Percentiles rank a stretch among this genome's conserved stretches.
These are phyloP conservation scores for Cranoglanis bouderius DNA, from an alignment of 2,113 vertebrate species.

Conservation along the genomic window DNA sequence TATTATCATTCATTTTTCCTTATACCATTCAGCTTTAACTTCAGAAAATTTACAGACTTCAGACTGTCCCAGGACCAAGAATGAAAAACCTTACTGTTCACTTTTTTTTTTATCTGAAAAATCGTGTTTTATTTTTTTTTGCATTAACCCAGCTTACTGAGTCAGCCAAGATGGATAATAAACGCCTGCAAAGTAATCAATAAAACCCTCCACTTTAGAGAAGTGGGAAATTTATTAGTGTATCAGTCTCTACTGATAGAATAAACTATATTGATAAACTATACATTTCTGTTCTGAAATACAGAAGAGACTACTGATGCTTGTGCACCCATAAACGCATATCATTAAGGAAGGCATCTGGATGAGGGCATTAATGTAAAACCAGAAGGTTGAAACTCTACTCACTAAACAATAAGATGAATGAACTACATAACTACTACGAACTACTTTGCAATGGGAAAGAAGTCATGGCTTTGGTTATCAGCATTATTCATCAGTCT, in stretches of 20 bases:
- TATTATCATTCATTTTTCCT: too few relatives aligned
- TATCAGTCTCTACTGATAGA: background rate
- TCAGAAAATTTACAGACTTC: too few relatives aligned
- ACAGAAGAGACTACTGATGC: background rate
- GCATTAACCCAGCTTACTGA: background rate
- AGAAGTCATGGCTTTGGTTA: background rate
- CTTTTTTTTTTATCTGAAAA: background rate
- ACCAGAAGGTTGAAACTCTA: slow-evolving; percentile 35
- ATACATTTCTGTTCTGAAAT: background rate
- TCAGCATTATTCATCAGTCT: background rate
- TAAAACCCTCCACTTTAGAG: background rate
- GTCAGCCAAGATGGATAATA: background rate
- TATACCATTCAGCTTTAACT: too few relatives aligned
- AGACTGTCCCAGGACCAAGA: too few relatives aligned
- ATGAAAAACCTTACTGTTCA: too few relatives aligned
- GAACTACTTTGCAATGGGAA: too few relatives aligned
- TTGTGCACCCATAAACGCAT: background rate
- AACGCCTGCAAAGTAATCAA: background rate
- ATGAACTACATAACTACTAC: too few relatives aligned
- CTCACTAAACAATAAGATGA: too few relatives aligned
- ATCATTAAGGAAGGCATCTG: background rate
- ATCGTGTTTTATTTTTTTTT: background rate
- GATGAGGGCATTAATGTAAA: background rate
- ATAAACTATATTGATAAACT: background rate
- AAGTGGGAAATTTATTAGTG: background rate